Conservation (phyloP, 1,140 invertebrate species). For the Hylyphantes graminicola region DNA sequence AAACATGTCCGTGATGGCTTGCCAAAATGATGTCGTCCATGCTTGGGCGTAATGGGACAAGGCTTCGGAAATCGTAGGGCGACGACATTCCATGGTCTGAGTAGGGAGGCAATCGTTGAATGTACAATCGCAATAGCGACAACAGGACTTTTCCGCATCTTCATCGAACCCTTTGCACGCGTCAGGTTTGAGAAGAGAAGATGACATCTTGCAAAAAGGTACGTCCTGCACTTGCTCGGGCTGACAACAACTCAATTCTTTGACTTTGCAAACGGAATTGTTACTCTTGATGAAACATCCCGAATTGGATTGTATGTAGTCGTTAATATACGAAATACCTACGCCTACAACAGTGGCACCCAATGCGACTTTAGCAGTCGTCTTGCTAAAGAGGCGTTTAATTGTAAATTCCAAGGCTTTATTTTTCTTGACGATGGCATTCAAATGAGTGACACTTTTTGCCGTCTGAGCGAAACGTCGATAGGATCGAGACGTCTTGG, state of each 20-base stretch:
- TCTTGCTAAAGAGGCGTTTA: not conserved
- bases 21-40: not conserved
- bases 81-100: constrained; percentile 11
- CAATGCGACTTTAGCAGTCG: not conserved
- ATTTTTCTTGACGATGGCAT: not conserved
- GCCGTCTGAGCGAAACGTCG: not conserved
- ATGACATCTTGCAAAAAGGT: not conserved
- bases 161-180: not conserved
- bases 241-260: constrained; percentile 17
- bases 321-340: not conserved
- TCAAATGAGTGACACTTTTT: not conserved
- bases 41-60: not conserved
- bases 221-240: not conserved
- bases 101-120: not conserved
- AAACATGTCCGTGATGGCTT: not conserved
- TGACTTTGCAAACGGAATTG: constrained; percentile 2
- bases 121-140: not conserved
- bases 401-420: not conserved
- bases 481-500: not conserved
- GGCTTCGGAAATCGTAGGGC: not conserved
- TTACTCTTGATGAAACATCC: constrained; percentile 5
- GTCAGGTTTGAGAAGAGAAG: not conserved
- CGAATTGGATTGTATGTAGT: constrained; percentile 31
- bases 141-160: not conserved
- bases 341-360: not conserved